Percentiles rank a stretch among this genome's conserved stretches.
These are phyloP conservation scores for Allygus modestus DNA, from an alignment of 2,888 invertebrate genomes.

Conservation along the genomic window DNA sequence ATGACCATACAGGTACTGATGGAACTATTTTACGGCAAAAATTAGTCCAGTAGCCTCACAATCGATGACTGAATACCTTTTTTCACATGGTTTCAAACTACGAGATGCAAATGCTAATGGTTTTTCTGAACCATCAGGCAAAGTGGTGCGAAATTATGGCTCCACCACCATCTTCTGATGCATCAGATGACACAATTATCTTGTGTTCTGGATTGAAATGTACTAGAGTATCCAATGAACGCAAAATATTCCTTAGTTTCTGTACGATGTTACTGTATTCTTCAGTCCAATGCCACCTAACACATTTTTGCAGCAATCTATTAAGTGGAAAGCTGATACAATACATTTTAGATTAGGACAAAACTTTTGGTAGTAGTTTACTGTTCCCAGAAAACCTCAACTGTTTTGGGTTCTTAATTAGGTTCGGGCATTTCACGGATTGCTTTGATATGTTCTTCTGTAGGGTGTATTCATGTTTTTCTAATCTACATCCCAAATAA, in stretches of 20 bases:
- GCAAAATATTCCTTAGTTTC: slow-evolving; percentile 4
- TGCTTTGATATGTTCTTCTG: slow-evolving; percentile 7
- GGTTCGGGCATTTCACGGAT: slow-evolving; percentile 1
- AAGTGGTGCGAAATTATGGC: neutral
- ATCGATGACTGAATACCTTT: slow-evolving; percentile 52
- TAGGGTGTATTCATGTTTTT: slow-evolving; percentile 27
- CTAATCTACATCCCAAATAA: slow-evolving; percentile 30
- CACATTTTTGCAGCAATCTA: slow-evolving; percentile 14
- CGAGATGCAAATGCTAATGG: neutral
- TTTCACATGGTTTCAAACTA: neutral
- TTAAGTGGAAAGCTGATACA: slow-evolving; percentile 5
- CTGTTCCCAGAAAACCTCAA: neutral
- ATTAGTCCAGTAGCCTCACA: neutral
- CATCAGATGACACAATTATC: neutral
- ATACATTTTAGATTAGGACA: neutral
- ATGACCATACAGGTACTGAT: slow-evolving; percentile 15
- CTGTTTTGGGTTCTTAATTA: neutral
- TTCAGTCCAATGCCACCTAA: slow-evolving; percentile 14
- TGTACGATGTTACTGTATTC: slow-evolving; percentile 1
- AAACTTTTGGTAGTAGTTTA: slow-evolving; percentile 43
- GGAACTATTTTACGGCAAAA: slow-evolving; percentile 17
- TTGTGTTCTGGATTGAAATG: slow-evolving; percentile 1
- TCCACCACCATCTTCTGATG: neutral
- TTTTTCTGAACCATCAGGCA: neutral
- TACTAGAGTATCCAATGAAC: neutral